Conservation (phyloP, 2,888 invertebrate genomes). For the Syrista parreyssii region DNA sequence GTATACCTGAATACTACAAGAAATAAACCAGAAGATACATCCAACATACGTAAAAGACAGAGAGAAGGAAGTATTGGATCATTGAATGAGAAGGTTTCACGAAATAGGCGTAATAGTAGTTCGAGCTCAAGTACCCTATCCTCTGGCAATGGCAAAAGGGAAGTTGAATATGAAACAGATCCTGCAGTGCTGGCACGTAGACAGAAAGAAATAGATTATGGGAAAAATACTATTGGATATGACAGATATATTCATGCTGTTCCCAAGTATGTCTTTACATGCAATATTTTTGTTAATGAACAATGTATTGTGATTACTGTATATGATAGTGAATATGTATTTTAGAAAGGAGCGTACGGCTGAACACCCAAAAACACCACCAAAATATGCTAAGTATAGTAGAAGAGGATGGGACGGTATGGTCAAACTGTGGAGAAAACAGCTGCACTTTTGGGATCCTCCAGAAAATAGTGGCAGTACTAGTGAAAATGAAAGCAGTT, state of each 20-base stretch:
- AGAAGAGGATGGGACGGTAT: slow-evolving; percentile 93
- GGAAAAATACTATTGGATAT: slow-evolving; percentile 92
- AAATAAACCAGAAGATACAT: slow-evolving; percentile 24
- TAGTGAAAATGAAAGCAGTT: slow-evolving; percentile 14
- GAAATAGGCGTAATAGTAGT: slow-evolving; percentile 52
- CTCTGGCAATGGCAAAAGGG: slow-evolving; percentile 41
- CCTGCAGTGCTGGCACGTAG: slow-evolving; percentile 77
- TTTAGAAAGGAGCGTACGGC: slow-evolving; percentile 72
- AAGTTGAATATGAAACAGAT: slow-evolving; percentile 76
- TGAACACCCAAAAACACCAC: slow-evolving; percentile 90
- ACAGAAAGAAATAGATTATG: slow-evolving; percentile 95
- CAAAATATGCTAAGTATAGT: slow-evolving; percentile 88
- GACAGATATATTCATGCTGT: slow-evolving; percentile 78
- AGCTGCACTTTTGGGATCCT: slow-evolving; percentile 84
- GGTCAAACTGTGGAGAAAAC: slow-evolving; percentile 87
- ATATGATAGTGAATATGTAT: slow-evolving; percentile 27
- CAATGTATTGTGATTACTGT: not conserved
- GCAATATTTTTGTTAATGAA: not conserved
- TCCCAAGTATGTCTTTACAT: slow-evolving; percentile 72
- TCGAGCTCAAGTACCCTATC: slow-evolving; percentile 58
- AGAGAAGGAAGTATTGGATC: slow-evolving; percentile 40
- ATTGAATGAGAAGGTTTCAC: slow-evolving; percentile 40
- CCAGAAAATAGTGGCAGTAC: slow-evolving; percentile 45
- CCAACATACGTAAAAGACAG: slow-evolving; percentile 44
- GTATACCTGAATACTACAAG: slow-evolving; percentile 28